Conservation (phyloP, 2,888 invertebrate genomes). For the Apamea epomidion region DNA sequence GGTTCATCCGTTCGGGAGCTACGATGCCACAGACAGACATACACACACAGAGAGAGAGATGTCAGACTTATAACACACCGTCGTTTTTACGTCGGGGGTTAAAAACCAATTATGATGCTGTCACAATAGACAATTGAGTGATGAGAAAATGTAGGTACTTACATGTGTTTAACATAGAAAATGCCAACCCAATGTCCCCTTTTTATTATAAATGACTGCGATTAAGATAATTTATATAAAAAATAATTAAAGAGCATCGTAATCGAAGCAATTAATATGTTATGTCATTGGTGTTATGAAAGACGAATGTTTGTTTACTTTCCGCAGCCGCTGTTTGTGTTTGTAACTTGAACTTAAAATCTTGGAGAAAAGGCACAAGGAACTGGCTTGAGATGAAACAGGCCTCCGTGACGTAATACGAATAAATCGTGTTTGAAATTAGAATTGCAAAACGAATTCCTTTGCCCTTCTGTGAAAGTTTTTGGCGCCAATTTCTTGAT, state of each 20-base stretch:
- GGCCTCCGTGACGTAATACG: conserved; percentile 50
- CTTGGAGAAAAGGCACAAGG: conserved; percentile 28
- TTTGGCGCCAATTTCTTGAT: conserved; percentile 45
- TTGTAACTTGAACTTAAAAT: conserved; percentile 27
- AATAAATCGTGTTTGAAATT: conserved; percentile 61
- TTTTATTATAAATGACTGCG: conserved; percentile 45
- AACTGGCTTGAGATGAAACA: conserved; percentile 49
- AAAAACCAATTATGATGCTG: no score
- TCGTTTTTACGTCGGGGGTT: no score
- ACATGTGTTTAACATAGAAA: conserved; percentile 13
- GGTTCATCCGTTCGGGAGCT: no score
- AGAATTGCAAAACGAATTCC: conserved; percentile 66
- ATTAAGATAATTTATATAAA: conserved; percentile 53
- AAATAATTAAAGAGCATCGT: conserved; percentile 38
- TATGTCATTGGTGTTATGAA: conserved; percentile 56
- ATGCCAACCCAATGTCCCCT: neutral
- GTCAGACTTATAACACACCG: no score
- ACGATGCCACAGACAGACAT: no score
- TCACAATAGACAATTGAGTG: neutral
- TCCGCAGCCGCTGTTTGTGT: conserved; percentile 6
- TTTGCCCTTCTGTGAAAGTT: conserved; percentile 66
- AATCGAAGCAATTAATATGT: conserved; percentile 57
- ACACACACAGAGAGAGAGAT: no score
- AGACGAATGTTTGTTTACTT: conserved; percentile 54
- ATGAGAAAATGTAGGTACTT: neutral